Evolutionary conservation across 2,888 invertebrate species (phyloP), one percentile per base, ranked within the genome.

Genomic region (Nemotelus nigrinus): DNA sequence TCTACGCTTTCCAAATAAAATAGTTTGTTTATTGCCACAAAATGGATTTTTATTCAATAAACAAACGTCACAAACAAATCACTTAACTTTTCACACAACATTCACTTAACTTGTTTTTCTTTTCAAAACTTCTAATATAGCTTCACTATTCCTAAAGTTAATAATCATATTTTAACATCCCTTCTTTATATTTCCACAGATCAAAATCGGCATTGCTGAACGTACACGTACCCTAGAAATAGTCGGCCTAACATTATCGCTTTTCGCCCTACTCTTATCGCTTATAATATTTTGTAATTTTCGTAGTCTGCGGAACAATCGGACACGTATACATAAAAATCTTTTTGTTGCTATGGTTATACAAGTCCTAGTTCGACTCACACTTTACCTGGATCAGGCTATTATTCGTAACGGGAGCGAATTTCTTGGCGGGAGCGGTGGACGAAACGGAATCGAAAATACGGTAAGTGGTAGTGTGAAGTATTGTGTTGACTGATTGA

Each of bases 241-340:
- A 80, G 90, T 93, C 94, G 97, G 97, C 1, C 90, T 96, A 60
- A 92, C 92, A 77, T 85, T 94, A 6, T 97, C 97, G 0, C 88
- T 96, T 3, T 85, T 94, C 10, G 92, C 94, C 0, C 88, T 97
- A 47, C 84, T 93, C 10, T 85, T 93, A 41, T 95, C 96, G 0
- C 88, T 97, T 67, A 88, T 91, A 72, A 95, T 97, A 81, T 97
- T 96, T 86, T 92, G 91, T 81, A 90, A 91, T 82, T 96, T 94
- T 88, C 91, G 95, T 83, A 91, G 92, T 67, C 86, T 97, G 67
- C 90, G 92, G 78, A 96, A 96, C 84, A 93, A 92, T 83, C 90
- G 96, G 70, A 96, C 96, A 0, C 90, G 93, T 82, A 96, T 96
- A 81, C 97, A 95, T 87, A 94, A 93, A 86, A 94, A 94, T 85